Evolutionary conservation across 2,797 vertebrate genomes (phyloP).

Genomic region (Callimico goeldii): DNA sequence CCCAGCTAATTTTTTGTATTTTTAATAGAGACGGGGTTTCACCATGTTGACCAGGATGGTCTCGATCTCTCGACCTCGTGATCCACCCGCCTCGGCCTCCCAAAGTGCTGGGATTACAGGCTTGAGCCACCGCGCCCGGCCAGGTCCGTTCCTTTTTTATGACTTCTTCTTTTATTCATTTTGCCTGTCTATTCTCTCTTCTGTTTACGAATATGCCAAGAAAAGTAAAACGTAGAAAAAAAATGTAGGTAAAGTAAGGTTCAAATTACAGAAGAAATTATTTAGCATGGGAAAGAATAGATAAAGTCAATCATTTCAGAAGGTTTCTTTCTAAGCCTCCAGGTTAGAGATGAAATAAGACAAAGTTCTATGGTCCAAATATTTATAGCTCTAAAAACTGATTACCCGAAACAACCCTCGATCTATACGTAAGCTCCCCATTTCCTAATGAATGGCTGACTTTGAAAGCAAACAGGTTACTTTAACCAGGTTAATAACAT

Average conservation of each 20-base stretch:
- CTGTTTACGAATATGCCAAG: background rate
- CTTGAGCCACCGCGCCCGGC: background rate
- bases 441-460: background rate
- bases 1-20: background rate
- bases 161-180: background rate
- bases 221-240: background rate
- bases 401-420: background rate
- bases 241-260: background rate
- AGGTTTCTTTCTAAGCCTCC: background rate
- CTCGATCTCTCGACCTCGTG: background rate
- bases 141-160: background rate
- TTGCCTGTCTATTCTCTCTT: background rate
- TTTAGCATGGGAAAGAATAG: background rate
- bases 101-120: background rate
- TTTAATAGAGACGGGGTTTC: background rate
- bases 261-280: background rate
- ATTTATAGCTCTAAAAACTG: background rate
- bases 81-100: background rate
- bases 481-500: background rate
- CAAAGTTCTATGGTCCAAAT: background rate
- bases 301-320: slow-evolving; percentile 15
- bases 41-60: background rate
- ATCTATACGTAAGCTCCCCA: too few species aligned
- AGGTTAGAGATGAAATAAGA: background rate
- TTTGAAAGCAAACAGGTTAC: background rate